Conservation (phyloP, 1,140 invertebrate species). For the Pteromalus puparum region DNA sequence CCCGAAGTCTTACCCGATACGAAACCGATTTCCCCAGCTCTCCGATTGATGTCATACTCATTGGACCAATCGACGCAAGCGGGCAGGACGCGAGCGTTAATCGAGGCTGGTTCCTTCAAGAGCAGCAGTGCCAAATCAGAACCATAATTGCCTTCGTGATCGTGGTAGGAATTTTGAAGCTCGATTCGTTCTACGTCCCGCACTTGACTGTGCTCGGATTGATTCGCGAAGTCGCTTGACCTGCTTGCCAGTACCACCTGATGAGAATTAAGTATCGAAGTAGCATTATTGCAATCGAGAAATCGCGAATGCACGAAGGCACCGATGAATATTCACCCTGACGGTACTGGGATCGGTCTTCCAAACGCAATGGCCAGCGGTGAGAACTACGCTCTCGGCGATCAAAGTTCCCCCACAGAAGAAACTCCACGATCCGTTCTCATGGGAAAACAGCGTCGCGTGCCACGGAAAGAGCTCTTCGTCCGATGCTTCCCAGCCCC, state of each 20-base stretch:
- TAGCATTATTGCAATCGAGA: not conserved
- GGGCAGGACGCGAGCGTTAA: constrained; percentile 63
- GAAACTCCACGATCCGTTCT: constrained; percentile 68
- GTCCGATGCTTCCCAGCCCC: constrained; percentile 61
- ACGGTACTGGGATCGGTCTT: constrained; percentile 61
- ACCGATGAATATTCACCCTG: constrained; percentile 28
- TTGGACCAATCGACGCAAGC: constrained; percentile 70
- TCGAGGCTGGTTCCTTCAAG: constrained; percentile 60
- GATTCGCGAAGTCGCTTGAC: constrained; percentile 64
- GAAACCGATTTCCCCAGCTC: constrained; percentile 60
- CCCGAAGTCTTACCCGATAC: constrained; percentile 61
- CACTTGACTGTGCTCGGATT: constrained; percentile 63
- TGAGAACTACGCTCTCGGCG: constrained; percentile 67
- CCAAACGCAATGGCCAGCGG: constrained; percentile 74
- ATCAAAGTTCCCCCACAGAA: constrained; percentile 73
- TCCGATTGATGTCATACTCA: constrained; percentile 55
- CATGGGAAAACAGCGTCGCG: constrained; percentile 65
- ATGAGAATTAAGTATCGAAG: not conserved
- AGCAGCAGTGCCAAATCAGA: constrained; percentile 73
- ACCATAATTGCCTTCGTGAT: constrained; percentile 72
- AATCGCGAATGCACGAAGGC: not conserved
- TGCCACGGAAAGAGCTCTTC: constrained; percentile 69
- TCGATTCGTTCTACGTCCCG: constrained; percentile 63
- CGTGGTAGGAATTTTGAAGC: constrained; percentile 68
- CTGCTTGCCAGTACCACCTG: constrained; percentile 65